Base-by-base conservation (phyloP, 23 tunicate genomes). In the Phallusia fumigata region DNA sequence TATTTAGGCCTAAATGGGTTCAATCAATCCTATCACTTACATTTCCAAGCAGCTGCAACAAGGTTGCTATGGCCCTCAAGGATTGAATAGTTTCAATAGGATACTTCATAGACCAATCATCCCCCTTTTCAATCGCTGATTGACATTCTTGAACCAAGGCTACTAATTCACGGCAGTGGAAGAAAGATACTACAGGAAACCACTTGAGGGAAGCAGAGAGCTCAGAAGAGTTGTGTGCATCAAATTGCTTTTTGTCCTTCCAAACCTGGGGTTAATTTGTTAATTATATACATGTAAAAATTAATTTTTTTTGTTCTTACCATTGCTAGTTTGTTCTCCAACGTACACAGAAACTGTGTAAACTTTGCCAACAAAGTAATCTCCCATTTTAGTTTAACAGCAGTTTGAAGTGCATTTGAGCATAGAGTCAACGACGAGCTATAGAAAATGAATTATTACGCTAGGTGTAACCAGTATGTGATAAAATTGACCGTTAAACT, bases 151-250 rank as follows among this genome's bases (percentile, higher is more conserved):
- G 2, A 58, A 58, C 16, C 3, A 58, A 6, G 8, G 26, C 69
- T 16, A 58, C 28, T 24, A 58, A 58, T 58, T 58, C 13, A 16
- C 13, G 3, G 16, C 69, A 58, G 28, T 24, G 26, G 28, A 58
- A 58, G 26, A 24, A 24, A 58, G 69, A 24, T 21, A 58, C 28
- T 21, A 16, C 69, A 24, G 69, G 28, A 58, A 21, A 22, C 69
- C 69, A 58, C 69, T 58, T 58, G 69, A 58, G 69, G 69, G 69
- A 58, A 24, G 15, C 13, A 58, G 28, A 58, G 69, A 24, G 69
- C 16, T 24, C 69, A 24, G 26, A 1, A 58, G 47, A 40, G 47
- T 58, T 58, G 69, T 21, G 28, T 21, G 13, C 8, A 58, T 24
- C 28, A 24, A 22, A 58, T 8, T 58, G 11, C 16, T 58, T 5